These are phyloP conservation scores for Halcyon badia DNA, from an alignment of 2,797 vertebrate species.

Conservation along the genomic window DNA sequence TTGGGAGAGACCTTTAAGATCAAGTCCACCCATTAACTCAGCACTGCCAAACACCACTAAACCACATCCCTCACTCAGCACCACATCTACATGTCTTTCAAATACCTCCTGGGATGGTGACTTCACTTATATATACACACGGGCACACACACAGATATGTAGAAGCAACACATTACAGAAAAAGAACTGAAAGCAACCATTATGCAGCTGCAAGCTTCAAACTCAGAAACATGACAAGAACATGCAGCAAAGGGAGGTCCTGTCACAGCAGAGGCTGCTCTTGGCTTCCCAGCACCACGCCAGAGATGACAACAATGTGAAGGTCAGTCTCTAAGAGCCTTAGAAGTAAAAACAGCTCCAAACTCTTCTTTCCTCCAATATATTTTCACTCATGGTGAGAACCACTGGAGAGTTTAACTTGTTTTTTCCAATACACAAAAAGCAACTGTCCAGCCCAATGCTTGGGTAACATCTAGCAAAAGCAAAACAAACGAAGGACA, in stretches of 20 bases:
- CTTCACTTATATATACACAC: not conserved
- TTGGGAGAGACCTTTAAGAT: not conserved
- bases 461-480: not conserved
- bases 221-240: not conserved
- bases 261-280: not conserved
- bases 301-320: not conserved
- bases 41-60: not conserved
- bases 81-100: not conserved
- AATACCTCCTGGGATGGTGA: not conserved
- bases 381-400: not conserved
- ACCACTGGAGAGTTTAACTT: not conserved
- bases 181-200: not conserved
- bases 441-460: not conserved
- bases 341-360: not conserved
- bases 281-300: accelerated
- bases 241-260: not conserved
- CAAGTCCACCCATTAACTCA: not conserved
- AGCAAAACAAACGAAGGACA: not conserved
- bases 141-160: not conserved
- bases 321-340: not conserved
- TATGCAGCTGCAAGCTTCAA: not conserved
- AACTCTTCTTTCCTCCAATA: not conserved
- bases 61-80: not conserved
- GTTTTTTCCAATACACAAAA: constrained; percentile 20
- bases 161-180: not conserved